Evolutionary conservation across 2,888 invertebrate species (phyloP), one percentile per base, ranked within the genome.

Genomic region (Oasisia sp.): DNA sequence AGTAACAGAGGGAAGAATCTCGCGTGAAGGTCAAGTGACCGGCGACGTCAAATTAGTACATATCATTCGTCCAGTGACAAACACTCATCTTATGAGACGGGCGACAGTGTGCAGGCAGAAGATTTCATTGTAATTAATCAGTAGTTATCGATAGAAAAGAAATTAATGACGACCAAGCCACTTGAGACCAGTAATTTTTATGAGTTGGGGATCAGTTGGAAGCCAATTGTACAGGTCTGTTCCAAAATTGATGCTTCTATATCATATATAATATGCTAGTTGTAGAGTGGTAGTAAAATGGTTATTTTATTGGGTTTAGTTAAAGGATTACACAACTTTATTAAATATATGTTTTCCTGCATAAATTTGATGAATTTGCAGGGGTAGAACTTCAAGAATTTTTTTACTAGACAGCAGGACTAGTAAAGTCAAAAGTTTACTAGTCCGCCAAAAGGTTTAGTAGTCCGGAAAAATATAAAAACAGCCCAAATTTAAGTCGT

Each of bases 101-200:
- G 7, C 27, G n/a, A 7, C 74, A 27, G 27, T 19, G 74, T 27
- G 74, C 74, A 27, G 74, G 74, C 27, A 7, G n/a, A 74, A 74
- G 19, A 74, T 74, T 74, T 74, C 74, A 74, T 74, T 74, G 74
- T 74, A 74, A 74, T 74, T 74, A 74, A 74, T 74, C 74, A 74
- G n/a, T 74, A n/a, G 14, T 50, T 50, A 50, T 50, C 74, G 27
- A 7, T n/a, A 74, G 74, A n/a, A 19, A 74, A 27, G 74, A 74
- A 74, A 74, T 74, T 19, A 74, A 74, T n/a, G 14, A 5, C 27
- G 74, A 74, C 50, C 9, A 50, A 7, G 2, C 74, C 74, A 74
- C 19, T 74, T 74, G n/a, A 14, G 74, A 7, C 74, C 74, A 74
- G 74, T 27, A 74, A 74, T 74, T 74, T 27, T 19, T 74, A 74